Percentiles rank a stretch among this genome's conserved stretches.
Evolutionary conservation across 1,140 invertebrate genomes (phyloP).

Genomic region (Pseudomyrmex pallidus): DNA sequence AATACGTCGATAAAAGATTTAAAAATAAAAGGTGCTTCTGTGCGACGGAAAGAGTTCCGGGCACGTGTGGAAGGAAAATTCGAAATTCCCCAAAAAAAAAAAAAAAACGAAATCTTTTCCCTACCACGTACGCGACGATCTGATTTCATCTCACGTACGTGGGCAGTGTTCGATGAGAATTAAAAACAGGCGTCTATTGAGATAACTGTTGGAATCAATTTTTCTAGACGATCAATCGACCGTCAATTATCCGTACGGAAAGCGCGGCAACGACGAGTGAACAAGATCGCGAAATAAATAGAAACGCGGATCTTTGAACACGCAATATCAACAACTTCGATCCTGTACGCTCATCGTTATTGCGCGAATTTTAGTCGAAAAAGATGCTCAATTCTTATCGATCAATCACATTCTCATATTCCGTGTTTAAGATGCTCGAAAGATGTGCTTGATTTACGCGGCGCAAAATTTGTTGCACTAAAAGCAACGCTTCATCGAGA

Average conservation of each 20-base stretch:
- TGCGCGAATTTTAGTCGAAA: constrained; percentile 16
- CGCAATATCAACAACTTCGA: background rate
- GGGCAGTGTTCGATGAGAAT: constrained; percentile 72
- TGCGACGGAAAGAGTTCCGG: constrained; percentile 66
- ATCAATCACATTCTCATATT: constrained; percentile 45
- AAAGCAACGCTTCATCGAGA: constrained; percentile 19
- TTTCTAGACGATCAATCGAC: constrained; percentile 33
- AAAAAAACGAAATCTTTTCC: constrained; percentile 42
- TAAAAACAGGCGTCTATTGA: constrained; percentile 24
- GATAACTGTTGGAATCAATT: constrained; percentile 44
- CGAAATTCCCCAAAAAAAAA: constrained; percentile 46
- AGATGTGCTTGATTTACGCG: constrained; percentile 38
- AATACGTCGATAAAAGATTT: constrained; percentile 54
- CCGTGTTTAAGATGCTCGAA: constrained; percentile 48
- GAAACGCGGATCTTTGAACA: background rate
- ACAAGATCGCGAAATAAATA: background rate
- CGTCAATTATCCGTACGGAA: constrained; percentile 43
- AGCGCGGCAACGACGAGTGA: background rate
- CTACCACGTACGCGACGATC: constrained; percentile 49
- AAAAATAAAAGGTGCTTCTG: constrained; percentile 66
- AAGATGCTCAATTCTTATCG: constrained; percentile 50
- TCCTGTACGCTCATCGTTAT: background rate
- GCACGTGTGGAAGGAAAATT: constrained; percentile 68
- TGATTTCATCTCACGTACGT: constrained; percentile 35
- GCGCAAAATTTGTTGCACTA: constrained; percentile 40